Base-by-base conservation (phyloP, 1,140 invertebrate genomes). In the Theocolax elegans region DNA sequence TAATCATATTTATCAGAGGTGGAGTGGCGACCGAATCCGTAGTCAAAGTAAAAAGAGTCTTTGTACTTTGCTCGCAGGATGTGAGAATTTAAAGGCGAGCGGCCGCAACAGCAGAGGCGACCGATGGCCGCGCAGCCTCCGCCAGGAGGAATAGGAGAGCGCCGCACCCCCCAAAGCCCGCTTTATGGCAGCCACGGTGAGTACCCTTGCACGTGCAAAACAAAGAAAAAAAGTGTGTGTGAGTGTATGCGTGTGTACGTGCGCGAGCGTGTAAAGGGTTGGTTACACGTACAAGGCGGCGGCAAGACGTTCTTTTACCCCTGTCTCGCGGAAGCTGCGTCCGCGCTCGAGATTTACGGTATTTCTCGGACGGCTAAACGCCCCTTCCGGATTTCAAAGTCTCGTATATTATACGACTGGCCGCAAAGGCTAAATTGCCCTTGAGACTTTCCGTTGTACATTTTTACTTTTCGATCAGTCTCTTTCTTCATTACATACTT, bases 181-280 rank as follows among this genome's bases (percentile, higher is more conserved):
- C 75, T 77, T 74, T 76, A 80, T 83, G 80, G 79, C 82, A 81
- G 76, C 80, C 56, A 79, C 75, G 79, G 81, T 83, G 67, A 83
- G 81, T 83, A 74, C 42, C 6, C 42, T 6, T 46, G 48, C 19
- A 21, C 48, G 19, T 3, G 19, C 0, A 44, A 53, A 44, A 19
- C 15, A n/a, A 31, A 15, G 46, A 29, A 62, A 29, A 21, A 46
- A 31, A 35, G 17, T 10, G 21, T 6, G 27, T 10, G n/a, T 6
- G 21, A 13, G 49, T 9, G 27, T 6, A 15, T 6, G 21, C 12
- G 17, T 21, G n/a, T 6, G 23, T 3, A 23, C 4, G 49, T n/a
- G n/a, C n/a, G n/a, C n/a, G n/a, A n/a, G n/a, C n/a, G n/a, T n/a
- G n/a, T n/a, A 12, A 29, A 53, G 21, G 17, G 49, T n/a, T n/a